Base-by-base conservation (phyloP, 2,113 vertebrate genomes). In the Euleptes europaea region DNA sequence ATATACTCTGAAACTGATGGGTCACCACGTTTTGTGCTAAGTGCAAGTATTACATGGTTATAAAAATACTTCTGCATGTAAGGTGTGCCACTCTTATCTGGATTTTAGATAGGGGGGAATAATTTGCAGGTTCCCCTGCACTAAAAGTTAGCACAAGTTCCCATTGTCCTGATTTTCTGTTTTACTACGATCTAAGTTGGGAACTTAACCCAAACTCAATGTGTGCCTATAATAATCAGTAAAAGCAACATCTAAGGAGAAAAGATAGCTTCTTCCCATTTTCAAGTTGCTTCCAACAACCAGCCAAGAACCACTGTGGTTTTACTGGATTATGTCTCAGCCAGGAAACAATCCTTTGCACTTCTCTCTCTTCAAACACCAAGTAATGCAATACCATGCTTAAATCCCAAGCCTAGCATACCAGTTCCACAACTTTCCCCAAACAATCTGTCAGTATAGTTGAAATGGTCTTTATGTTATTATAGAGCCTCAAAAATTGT, bases 371-470 rank as follows among this genome's bases (percentile, higher is more conserved):
- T 60, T 28, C 35, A 60, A 78, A 78, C 23, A 40, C 51, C 12
- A 2, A 63, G 76, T 10, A 79, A 79, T 65, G 38, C 38, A 79
- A 79, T 13, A 63, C 26, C 13, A 17, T 65, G 26, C 26, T 79
- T 42, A 65, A 42, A 88, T 85, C 35, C 2, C 83, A 84, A 86
- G 2, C 69, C 49, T 80, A 47, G 42, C 86, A 90, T 90, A 87
- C 31, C 19, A 1, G n/a, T 54, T 63, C 51, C 44, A 2, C 17
- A 88, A 77, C 19, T 87, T 88, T 87, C 76, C n/a, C 78, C 73
- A 75, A 60, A 63, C 82, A 35, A 88, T 72, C 47, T 88, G 42
- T 14, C 85, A 15, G 13, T 78, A 15, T 12, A 77, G 6, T 33
- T 44, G 44, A 84, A 75, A 86, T 21, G 82, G 71, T 26, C 0